A percentile compares a stretch with the other conserved stretches of the same genome.
phyloP scores from a whole-genome alignment of 2,113 vertebrate genomes.

The Lonchura striata region DNA sequence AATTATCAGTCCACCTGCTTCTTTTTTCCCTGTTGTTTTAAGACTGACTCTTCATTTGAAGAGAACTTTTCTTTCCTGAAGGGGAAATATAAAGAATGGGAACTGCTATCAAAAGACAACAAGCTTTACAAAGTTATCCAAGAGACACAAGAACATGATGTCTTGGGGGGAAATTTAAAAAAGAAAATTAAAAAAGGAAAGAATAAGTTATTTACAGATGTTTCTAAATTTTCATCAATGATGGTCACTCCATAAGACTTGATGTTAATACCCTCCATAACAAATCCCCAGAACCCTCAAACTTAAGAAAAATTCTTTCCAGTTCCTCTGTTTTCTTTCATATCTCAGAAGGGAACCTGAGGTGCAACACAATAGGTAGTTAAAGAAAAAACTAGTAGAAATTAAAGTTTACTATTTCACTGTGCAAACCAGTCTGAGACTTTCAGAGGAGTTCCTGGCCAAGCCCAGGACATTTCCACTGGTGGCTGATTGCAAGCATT shows the following conservation, averaged over 20 bases:
- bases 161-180: background rate
- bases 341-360: background rate
- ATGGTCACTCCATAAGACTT: background rate
- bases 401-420: background rate
- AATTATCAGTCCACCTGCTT: background rate
- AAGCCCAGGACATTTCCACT: background rate
- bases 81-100: slow-evolving; percentile 22
- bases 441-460: background rate
- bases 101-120: slow-evolving; percentile 26
- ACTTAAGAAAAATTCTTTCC: background rate
- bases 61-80: background rate
- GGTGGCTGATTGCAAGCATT: background rate
- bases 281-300: background rate
- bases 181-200: background rate
- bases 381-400: background rate
- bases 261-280: background rate
- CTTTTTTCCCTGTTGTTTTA: background rate
- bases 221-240: background rate
- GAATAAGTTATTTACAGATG: background rate
- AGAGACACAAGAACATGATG: background rate
- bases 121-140: background rate
- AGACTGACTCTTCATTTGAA: slow-evolving; percentile 6
- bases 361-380: background rate
- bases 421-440: background rate
- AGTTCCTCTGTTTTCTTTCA: background rate